Conservation (phyloP, 2,113 vertebrate genomes). For the Corynorhinus townsendii region DNA sequence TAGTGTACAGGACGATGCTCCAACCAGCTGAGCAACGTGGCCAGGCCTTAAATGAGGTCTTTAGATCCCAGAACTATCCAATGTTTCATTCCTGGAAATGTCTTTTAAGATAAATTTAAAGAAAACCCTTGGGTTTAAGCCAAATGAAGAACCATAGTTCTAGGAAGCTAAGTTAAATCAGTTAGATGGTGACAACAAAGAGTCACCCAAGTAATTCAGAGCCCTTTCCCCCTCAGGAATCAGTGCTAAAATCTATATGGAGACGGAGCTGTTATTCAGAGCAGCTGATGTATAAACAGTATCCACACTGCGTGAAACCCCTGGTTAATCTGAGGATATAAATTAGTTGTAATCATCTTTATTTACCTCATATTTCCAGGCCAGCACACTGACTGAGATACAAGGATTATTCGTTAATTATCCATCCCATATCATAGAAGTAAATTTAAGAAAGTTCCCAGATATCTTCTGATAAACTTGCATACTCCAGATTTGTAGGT, state of each 20-base stretch:
- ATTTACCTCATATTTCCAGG: neutral
- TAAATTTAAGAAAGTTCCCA: neutral
- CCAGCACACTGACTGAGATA: neutral
- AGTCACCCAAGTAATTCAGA: neutral
- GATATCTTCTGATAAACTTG: neutral
- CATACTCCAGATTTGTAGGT: neutral
- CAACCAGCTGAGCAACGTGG: neutral
- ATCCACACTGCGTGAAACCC: neutral
- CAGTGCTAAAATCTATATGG: neutral
- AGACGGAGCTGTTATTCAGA: neutral
- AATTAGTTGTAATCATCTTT: neutral
- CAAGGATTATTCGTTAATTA: neutral
- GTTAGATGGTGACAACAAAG: neutral
- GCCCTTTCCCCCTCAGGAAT: neutral
- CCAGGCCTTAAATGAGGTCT: neutral
- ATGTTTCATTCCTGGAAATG: constrained; percentile 10
- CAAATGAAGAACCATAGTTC: neutral
- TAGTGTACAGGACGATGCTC: neutral
- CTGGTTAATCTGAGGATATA: neutral
- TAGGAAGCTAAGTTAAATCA: constrained; percentile 14
- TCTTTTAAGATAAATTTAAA: constrained; percentile 21
- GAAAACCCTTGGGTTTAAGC: neutral
- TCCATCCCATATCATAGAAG: neutral
- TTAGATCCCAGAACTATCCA: neutral
- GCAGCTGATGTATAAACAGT: neutral